Base-by-base conservation (phyloP, 2,888 invertebrate genomes). In the Apotomis turbidana region DNA sequence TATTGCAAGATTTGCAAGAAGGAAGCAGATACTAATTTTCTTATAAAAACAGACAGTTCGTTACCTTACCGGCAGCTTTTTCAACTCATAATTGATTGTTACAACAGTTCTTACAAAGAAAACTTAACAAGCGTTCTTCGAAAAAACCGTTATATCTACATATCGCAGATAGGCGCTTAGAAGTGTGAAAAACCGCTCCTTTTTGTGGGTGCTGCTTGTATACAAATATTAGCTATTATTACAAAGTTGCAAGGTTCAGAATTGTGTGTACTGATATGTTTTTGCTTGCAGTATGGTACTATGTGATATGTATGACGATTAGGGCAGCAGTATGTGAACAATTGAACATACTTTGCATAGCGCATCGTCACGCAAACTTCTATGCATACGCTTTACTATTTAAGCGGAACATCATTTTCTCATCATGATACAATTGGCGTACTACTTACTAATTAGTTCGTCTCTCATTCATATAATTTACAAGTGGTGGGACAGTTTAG, bases 171-270 rank as follows among this genome's bases (percentile, higher is more conserved):
- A 72, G 41, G 41, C 46, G 44, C 72, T 46, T 27, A 61, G 38
- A 51, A 59, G 62, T 68, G 68, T 68, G 62, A 72, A 72, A 72
- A 72, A 71, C 67, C 67, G 57, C 71, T 61, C 67, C 62, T 71
- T 71, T 60, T 61, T 61, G 66, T 71, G 60, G 71, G 59, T 61
- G 49, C 46, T 54, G 55, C 44, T 54, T 41, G 38, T 67, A 44
- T 27, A 54, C 12, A 55, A 15, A 61, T 49, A 61, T 12, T 49
- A 51, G 10, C 68, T 52, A 60, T 68, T 54, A 58, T 15, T 44
- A 44, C 63, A 58, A 38, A 46, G 62, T 36, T 5, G 10, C 13
- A 63, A 54, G 51, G 72, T 38, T 6, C 41, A 68, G 8, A 57
- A 72, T 54, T 4, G 58, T 12, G 27, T 57, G 27, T 15, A 10